A percentile compares a stretch with the other conserved stretches of the same genome.
These are phyloP conservation scores for Aphaenogaster rudis DNA, from an alignment of 1,140 invertebrate genomes.

Conservation along the genomic window DNA sequence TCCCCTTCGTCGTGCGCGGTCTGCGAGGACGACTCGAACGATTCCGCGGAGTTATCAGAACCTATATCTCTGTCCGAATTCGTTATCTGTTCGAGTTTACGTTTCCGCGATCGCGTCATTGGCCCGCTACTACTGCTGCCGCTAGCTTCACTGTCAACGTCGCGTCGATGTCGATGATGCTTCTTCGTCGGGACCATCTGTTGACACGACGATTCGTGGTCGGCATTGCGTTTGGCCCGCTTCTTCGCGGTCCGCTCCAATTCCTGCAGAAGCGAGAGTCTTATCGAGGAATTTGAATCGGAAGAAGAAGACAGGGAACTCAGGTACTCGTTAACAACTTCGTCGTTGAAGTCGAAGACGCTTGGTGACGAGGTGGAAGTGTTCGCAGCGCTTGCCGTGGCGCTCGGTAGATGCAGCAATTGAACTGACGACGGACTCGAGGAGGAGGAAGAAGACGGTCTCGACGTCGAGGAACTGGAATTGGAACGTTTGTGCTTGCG, in stretches of 20 bases:
- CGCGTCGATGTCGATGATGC: conserved; percentile 44
- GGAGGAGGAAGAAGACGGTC: conserved; percentile 79
- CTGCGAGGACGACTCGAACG: conserved; percentile 35
- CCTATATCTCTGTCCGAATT: conserved; percentile 40
- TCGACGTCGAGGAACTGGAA: conserved; percentile 84
- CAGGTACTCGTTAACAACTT: conserved; percentile 87
- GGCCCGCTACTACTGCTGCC: conserved; percentile 70
- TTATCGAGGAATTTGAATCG: conserved; percentile 80
- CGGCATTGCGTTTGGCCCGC: conserved; percentile 53
- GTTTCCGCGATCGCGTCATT: conserved; percentile 79
- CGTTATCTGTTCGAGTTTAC: conserved; percentile 77
- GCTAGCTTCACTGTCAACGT: conserved; percentile 12
- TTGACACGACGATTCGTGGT: not conserved
- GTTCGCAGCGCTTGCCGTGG: conserved; percentile 60
- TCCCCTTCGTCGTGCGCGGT: conserved; percentile 68
- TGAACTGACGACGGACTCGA: conserved; percentile 69
- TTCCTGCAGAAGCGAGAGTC: conserved; percentile 57
- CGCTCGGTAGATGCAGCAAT: conserved; percentile 72
- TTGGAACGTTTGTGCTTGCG: conserved; percentile 90
- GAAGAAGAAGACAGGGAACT: conserved; percentile 86
- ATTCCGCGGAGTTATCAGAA: conserved; percentile 67
- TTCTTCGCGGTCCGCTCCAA: conserved; percentile 50
- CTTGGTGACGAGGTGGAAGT: conserved; percentile 77
- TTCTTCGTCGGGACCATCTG: not conserved
- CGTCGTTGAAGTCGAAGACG: conserved; percentile 88